A percentile compares a stretch with the other conserved stretches of the same genome.
Evolutionary conservation across 35 echinoderm and acorn worm species (phyloP).

Genomic region (Nesometra sesokonis): DNA sequence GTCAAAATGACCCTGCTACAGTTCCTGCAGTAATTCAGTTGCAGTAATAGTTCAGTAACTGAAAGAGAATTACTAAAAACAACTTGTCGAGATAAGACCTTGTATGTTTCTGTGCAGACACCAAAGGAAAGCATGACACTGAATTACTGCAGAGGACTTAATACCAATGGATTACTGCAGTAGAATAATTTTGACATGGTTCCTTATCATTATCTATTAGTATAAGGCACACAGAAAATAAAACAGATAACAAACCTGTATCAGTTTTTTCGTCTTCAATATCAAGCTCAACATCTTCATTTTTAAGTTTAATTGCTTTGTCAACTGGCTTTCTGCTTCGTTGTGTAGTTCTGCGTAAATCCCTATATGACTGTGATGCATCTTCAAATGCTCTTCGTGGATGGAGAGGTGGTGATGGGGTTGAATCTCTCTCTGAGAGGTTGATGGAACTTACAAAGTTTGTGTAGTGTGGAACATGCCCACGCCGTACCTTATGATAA

Average conservation of each 20-base stretch:
- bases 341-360: neutral
- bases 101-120: no score
- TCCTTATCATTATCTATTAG: no score
- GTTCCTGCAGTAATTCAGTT: no score
- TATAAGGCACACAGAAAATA: no score
- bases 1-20: no score
- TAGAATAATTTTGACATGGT: no score
- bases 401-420: neutral
- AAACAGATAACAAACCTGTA: neutral
- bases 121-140: no score
- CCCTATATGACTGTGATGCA: neutral
- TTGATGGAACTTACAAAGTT: neutral
- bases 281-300: neutral
- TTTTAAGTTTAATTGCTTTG: neutral
- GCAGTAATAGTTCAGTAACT: no score
- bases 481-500: neutral
- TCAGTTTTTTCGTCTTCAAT: neutral
- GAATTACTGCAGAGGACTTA: no score
- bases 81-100: no score
- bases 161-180: no score
- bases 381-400: neutral
- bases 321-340: neutral
- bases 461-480: neutral
- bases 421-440: neutral
- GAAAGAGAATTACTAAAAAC: no score